Percentiles rank a stretch among this genome's conserved stretches.
phyloP scores from a whole-genome alignment of 2,113 vertebrate genomes.

The Bathybates hornii region DNA sequence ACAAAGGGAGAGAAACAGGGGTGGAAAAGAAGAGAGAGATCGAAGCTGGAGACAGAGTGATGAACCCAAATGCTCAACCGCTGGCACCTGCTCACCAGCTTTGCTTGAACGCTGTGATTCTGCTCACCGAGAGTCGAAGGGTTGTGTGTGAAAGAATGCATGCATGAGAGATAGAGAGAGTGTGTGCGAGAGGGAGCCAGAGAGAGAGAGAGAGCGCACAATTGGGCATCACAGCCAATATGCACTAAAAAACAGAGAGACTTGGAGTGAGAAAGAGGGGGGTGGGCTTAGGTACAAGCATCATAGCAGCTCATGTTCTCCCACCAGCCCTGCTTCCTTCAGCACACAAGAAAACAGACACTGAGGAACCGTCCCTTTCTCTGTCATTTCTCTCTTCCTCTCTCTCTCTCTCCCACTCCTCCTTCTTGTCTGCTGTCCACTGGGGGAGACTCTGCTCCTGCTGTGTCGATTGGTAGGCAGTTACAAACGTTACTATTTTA shows the following conservation, averaged over 20 bases:
- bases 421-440: slow-evolving; percentile 21
- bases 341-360: slow-evolving; percentile 12
- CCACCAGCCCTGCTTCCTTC: slow-evolving; percentile 27
- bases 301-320: slow-evolving; percentile 49
- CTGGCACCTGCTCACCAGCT: slow-evolving; percentile 26
- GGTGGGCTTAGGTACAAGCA: slow-evolving; percentile 38
- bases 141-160: slow-evolving; percentile 48
- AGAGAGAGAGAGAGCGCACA: neutral
- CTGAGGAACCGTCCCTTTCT: neutral
- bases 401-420: neutral
- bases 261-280: neutral
- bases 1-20: neutral
- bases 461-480: slow-evolving; percentile 47
- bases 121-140: neutral
- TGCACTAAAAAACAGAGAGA: neutral
- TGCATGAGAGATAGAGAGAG: neutral
- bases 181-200: neutral
- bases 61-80: neutral
- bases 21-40: neutral
- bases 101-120: neutral
- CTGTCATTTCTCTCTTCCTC: neutral
- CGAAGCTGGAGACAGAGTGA: neutral
- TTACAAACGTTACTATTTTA: slow-evolving; percentile 66
- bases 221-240: neutral
- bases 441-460: slow-evolving; percentile 30